Evolutionary conservation across 2,797 vertebrate species (phyloP), one percentile per base, ranked within the genome.

Genomic region (Eidolon dupreanum): DNA sequence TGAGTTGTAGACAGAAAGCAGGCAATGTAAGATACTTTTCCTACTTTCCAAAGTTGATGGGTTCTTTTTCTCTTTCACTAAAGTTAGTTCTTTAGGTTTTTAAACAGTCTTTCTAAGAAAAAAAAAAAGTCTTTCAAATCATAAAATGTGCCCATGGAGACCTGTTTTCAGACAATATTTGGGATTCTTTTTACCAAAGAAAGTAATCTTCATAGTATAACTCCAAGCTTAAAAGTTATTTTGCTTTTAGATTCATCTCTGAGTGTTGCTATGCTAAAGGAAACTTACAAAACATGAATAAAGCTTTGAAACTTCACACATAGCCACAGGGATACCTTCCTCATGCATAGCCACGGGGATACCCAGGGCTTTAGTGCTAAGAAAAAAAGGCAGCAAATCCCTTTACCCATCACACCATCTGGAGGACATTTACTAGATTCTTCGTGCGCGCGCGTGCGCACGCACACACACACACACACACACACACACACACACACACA

Each of bases 191-290:
- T 96, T 92, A 97, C 93, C 95, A 97, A 97, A 97, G 96, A 90
- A 95, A 96, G 61, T 87, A 95, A 97, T 97, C 97, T 97, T 97
- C 96, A 97, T 94, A 98, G 97, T 53, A 95, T 38, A 96, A 96
- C 88, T 93, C 92, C 33, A 88, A 96, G 93, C 92, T 97, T 92
- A 87, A 98, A 98, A 97, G 96, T 96, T 96, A 96, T 96, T 96
- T 95, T 86, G 96, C 96, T 93, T 22, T 97, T 93, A 93, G 97
- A 98, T 97, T 97, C 68, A 84, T 71, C 88, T 98, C 97, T 97
- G 85, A 98, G 95, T 84, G 82, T 68, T 92, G 70, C 97, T 93
- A 85, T 95, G 97, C 95, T 96, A 95, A 97, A 98, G 94, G 87
- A 93, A 97, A 86, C n/a, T 94, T 82, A 89, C 93, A 96, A 93